Evolutionary conservation across 2,888 invertebrate species (phyloP), one percentile per base, ranked within the genome.

Genomic region (Itoplectis maculator): DNA sequence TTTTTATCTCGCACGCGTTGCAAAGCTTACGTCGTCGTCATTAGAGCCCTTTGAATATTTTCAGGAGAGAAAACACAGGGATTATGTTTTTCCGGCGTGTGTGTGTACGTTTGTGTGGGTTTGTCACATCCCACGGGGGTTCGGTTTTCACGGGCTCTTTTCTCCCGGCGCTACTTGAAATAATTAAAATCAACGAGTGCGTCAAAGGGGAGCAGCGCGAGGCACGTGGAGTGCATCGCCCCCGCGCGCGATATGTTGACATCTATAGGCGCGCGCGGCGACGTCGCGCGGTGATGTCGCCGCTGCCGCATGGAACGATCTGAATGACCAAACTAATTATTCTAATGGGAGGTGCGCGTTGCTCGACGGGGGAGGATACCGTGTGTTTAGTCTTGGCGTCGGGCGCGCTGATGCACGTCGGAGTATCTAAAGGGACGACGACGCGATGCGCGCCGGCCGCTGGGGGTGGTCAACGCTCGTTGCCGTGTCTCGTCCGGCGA

Each of bases 301-400:
- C n/a, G n/a, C n/a, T n/a, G n/a, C n/a, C n/a, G n/a, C n/a, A n/a
- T n/a, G 49, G 72, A 73, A n/a, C 63, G 45, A 61, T 82, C 76
- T 56, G 76, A 82, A 79, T 79, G 82, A 79, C 79, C 82, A 61
- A 76, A 85, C 88, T 89, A 90, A 90, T 90, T 89, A 90, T 89
- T 89, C 88, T 90, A 90, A 90, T 90, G 89, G 90, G 82, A 79
- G 83, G 82, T n/a, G n/a, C 82, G 81, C 85, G 85, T 85, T 87
- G 87, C 84, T 86, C 86, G 87, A 88, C 88, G 79, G 84, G n/a
- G n/a, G n/a, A n/a, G n/a, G 40, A 75, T 49, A 84, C 80, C 85
- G 86, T 66, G 79, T 79, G 66, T 65, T 79, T 80, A 75, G 77
- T 68, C 73, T 77, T 49, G 65, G 54, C 42, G 63, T 69, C 79